Conservation (phyloP, 2,113 vertebrate genomes). For the Lepus americanus region DNA sequence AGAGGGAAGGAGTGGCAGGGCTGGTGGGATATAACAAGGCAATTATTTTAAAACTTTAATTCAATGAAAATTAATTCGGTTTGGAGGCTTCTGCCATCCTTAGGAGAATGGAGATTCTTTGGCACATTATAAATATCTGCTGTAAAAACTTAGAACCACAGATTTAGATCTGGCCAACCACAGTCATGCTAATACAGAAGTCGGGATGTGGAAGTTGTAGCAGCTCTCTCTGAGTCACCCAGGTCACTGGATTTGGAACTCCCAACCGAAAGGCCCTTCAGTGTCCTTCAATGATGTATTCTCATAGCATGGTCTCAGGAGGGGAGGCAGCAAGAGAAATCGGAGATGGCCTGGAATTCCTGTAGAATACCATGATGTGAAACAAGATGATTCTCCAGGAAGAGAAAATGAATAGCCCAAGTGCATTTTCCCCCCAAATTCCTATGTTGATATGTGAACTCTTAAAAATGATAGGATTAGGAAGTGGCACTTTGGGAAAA, state of each 20-base stretch:
- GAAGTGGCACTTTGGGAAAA: not conserved
- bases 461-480: not conserved
- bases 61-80: slow-evolving; percentile 12
- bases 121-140: not conserved
- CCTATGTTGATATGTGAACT: not conserved
- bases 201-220: not conserved
- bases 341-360: not conserved
- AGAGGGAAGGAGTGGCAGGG: not conserved
- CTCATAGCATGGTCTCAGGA: not conserved
- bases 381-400: not conserved
- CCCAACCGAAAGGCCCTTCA: not conserved
- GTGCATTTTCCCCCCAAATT: not conserved
- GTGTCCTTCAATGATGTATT: not conserved
- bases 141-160: not conserved
- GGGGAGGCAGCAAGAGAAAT: not conserved
- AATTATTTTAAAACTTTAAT: slow-evolving; percentile 26
- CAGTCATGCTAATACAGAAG: not conserved
- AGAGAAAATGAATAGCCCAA: not conserved
- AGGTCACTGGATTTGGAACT: not conserved
- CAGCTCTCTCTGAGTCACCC: not conserved
- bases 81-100: not conserved
- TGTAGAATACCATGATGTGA: not conserved
- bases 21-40: not conserved
- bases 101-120: not conserved
- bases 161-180: not conserved